Conservation (phyloP, 2,888 invertebrate species). For the Latheticus oryzae region DNA sequence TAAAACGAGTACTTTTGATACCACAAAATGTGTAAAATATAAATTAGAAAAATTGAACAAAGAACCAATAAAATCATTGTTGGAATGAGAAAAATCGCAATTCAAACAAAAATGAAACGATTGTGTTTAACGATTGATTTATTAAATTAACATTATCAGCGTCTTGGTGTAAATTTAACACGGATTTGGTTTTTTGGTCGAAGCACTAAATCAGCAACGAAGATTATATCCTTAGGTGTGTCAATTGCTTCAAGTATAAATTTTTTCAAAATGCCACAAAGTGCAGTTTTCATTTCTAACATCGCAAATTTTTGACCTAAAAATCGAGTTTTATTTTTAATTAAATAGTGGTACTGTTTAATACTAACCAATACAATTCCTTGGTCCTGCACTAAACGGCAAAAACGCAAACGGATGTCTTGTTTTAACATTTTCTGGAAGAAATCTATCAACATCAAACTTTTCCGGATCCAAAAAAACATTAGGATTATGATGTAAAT, state of each 20-base stretch:
- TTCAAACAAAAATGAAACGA: conserved; percentile 6
- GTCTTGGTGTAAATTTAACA: conserved; percentile 53
- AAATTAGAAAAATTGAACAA: conserved; percentile 4
- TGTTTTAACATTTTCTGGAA: conserved; percentile 55
- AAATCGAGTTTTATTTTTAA: background rate
- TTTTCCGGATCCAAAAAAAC: conserved; percentile 64
- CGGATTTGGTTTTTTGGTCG: conserved; percentile 64
- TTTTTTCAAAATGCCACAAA: conserved; percentile 69
- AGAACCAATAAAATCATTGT: conserved; percentile 1
- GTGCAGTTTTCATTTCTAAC: conserved; percentile 71
- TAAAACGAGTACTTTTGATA: conserved; percentile 14
- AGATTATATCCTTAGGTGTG: conserved; percentile 63
- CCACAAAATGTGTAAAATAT: too few species aligned
- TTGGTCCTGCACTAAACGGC: conserved; percentile 63
- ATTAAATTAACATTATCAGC: too few species aligned
- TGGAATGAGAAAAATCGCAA: background rate
- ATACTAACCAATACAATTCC: conserved; percentile 58
- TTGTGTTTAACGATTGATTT: background rate
- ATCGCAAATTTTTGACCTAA: conserved; percentile 74
- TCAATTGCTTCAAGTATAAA: conserved; percentile 68
- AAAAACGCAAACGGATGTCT: conserved; percentile 64
- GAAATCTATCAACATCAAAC: conserved; percentile 63
- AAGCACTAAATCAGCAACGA: conserved; percentile 67
- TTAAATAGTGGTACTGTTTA: too few species aligned
- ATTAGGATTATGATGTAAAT: conserved; percentile 65